These are phyloP conservation scores for Heliconius hortense DNA, from an alignment of 2,888 invertebrate species.

Conservation along the genomic window DNA sequence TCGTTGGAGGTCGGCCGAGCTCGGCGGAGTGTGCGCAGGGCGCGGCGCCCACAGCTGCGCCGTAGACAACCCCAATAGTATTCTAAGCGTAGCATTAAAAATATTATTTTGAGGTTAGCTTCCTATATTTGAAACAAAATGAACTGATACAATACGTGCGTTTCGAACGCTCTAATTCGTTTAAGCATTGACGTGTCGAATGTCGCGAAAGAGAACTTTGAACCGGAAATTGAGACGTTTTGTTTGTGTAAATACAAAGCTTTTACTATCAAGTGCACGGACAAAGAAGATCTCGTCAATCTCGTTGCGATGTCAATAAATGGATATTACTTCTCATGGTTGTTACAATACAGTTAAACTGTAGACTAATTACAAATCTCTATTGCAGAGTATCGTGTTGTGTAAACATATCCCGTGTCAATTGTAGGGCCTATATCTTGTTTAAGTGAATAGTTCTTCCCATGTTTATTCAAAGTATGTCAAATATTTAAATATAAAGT, in stretches of 20 bases:
- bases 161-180: slow-evolving; percentile 53
- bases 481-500: slow-evolving; percentile 57
- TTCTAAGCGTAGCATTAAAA: slow-evolving; percentile 75
- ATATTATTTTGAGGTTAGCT: slow-evolving; percentile 80
- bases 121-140: slow-evolving; percentile 61
- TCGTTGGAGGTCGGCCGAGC: slow-evolving; percentile 56
- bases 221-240: slow-evolving; percentile 77
- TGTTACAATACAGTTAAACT: slow-evolving; percentile 55
- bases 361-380: slow-evolving; percentile 53
- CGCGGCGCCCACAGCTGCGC: slow-evolving; percentile 51
- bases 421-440: slow-evolving; percentile 67
- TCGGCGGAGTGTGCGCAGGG: slow-evolving; percentile 55
- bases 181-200: slow-evolving; percentile 66
- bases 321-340: slow-evolving; percentile 59
- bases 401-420: slow-evolving; percentile 69
- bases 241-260: slow-evolving; percentile 82
- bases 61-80: slow-evolving; percentile 62
- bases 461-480: slow-evolving; percentile 46
- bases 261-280: slow-evolving; percentile 79
- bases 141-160: slow-evolving; percentile 57
- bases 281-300: slow-evolving; percentile 74
- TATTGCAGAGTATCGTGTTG: slow-evolving; percentile 59
- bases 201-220: slow-evolving; percentile 77
- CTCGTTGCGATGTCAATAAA: slow-evolving; percentile 59
- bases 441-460: slow-evolving; percentile 50